These are phyloP conservation scores for Catocala nupta DNA, from an alignment of 2,888 invertebrate species.

Conservation along the genomic window DNA sequence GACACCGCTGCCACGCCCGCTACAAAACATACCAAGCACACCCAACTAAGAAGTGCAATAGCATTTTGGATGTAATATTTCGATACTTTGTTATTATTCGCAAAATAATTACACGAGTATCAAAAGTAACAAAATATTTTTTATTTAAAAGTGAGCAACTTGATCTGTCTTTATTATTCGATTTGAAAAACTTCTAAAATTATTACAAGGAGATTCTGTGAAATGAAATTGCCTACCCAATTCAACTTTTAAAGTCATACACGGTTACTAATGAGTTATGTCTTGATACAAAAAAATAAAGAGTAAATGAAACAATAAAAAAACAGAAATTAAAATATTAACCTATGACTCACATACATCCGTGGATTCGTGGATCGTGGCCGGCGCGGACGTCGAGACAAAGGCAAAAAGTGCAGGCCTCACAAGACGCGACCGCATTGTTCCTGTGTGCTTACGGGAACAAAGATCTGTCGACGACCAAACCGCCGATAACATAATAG, in stretches of 20 bases:
- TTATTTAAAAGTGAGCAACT: no score
- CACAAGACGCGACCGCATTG: conserved; percentile 70
- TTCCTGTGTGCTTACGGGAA: conserved; percentile 62
- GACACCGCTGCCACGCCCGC: conserved; percentile 55
- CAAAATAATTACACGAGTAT: neutral
- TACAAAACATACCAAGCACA: conserved; percentile 58
- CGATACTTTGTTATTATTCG: neutral
- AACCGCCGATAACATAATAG: conserved; percentile 60
- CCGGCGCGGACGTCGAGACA: conserved; percentile 61
- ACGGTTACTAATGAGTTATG: no score
- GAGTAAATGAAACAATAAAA: conserved; percentile 7
- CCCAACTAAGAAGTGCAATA: conserved; percentile 44
- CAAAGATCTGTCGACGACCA: conserved; percentile 59
- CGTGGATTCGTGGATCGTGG: conserved; percentile 61
- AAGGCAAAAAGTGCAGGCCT: conserved; percentile 74
- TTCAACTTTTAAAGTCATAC: no score
- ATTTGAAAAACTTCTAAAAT: no score
- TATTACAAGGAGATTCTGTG: no score
- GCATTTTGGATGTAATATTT: conserved; percentile 1
- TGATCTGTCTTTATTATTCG: no score
- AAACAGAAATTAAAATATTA: conserved; percentile 44
- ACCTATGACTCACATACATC: conserved; percentile 48
- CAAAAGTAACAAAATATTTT: no score
- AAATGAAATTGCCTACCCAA: no score
- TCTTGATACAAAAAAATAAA: neutral